Evolutionary conservation across 1,140 invertebrate species (phyloP).

Genomic region (Meteorus sp.): DNA sequence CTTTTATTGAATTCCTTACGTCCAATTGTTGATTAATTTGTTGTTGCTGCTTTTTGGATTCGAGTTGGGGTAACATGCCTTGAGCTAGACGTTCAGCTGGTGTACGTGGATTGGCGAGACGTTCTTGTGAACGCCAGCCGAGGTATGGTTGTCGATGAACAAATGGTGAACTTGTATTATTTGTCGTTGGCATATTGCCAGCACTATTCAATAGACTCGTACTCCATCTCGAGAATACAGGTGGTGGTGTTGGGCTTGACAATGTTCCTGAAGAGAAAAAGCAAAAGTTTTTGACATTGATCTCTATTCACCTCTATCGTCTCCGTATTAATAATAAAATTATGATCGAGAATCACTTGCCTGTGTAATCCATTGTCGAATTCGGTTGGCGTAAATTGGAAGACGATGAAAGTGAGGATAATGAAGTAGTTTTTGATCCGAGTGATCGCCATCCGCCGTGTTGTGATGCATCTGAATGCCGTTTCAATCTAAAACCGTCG

Average conservation of each 20-base stretch:
- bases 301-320: too few species aligned
- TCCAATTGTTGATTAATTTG: conserved; percentile 67
- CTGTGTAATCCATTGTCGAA: too few species aligned
- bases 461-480: conserved; percentile 68
- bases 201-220: conserved; percentile 81
- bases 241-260: conserved; percentile 58
- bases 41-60: conserved; percentile 37
- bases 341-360: conserved; percentile 32
- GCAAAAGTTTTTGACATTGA: neutral
- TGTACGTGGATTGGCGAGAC: conserved; percentile 73
- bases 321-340: too few species aligned
- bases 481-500: conserved; percentile 68
- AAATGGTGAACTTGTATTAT: conserved; percentile 67
- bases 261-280: conserved; percentile 41
- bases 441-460: conserved; percentile 72
- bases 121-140: conserved; percentile 87
- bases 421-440: conserved; percentile 76
- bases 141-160: conserved; percentile 77
- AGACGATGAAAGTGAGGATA: conserved; percentile 65
- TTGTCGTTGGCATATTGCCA: conserved; percentile 67
- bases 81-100: conserved; percentile 76
- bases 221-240: conserved; percentile 78
- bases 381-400: conserved; percentile 53
- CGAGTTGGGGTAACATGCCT: conserved; percentile 58
- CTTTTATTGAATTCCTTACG: conserved; percentile 87